Conservation (phyloP, 2,797 vertebrate species). For the Peromyscus melanophrys region DNA sequence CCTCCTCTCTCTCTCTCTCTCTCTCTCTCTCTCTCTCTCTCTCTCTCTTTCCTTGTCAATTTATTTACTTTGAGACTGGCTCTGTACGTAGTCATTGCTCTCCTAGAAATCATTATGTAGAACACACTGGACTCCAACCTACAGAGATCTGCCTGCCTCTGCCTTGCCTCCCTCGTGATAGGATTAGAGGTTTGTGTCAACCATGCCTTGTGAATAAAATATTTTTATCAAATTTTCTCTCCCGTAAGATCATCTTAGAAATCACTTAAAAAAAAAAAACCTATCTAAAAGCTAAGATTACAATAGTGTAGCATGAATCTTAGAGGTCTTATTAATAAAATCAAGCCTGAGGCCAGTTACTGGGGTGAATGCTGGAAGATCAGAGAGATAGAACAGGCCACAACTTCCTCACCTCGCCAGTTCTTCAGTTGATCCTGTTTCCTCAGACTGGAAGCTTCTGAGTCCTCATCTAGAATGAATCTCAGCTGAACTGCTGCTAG, state of each 20-base stretch:
- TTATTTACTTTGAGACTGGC: not conserved
- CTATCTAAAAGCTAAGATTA: not conserved
- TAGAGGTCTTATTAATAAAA: no score
- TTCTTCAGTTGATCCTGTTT: no score
- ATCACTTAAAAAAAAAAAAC: not conserved
- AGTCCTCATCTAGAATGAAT: no score
- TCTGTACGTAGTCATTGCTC: not conserved
- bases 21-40: not conserved
- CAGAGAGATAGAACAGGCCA: no score
- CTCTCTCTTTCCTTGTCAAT: fast-evolving
- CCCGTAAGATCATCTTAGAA: not conserved
- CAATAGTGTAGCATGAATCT: no score
- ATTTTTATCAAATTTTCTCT: not conserved
- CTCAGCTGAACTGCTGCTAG: no score
- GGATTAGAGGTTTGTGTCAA: not conserved
- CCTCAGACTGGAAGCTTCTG: no score
- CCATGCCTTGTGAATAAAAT: no score
- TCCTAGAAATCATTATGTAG: not conserved
- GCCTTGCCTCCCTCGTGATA: fast-evolving
- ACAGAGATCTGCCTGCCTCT: not conserved
- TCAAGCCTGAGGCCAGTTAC: no score
- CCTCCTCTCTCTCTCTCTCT: no score
- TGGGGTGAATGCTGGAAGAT: no score
- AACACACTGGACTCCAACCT: not conserved
- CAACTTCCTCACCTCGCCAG: no score